phyloP scores from a whole-genome alignment of 2,113 vertebrate genomes.

The Cynocephalus volans region DNA sequence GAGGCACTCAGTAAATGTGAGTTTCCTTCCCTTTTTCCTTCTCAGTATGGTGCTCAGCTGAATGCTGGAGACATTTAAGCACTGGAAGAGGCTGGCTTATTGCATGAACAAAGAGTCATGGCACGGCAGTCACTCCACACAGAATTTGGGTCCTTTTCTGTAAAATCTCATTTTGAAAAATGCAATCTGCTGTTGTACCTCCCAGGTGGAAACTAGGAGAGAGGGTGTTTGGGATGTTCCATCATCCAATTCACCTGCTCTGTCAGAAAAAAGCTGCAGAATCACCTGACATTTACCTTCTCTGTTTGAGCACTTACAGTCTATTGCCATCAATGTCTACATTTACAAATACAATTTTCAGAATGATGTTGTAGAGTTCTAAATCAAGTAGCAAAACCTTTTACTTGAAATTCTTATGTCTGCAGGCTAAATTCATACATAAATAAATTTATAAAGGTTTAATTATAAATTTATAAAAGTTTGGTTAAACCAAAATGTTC shows the following conservation, averaged over 20 bases:
- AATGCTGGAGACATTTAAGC: not conserved
- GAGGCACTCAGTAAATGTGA: not conserved
- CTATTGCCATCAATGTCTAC: not conserved
- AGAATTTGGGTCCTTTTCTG: not conserved
- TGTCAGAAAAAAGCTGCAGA: not conserved
- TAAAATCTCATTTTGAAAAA: slow-evolving; percentile 33
- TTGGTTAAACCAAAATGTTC: slow-evolving; percentile 37
- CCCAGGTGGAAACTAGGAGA: not conserved
- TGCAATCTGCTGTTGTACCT: not conserved
- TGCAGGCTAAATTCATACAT: not conserved
- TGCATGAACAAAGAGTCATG: not conserved
- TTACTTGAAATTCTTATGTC: not conserved
- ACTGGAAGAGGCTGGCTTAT: not conserved
- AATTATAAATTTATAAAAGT: not conserved
- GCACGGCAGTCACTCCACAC: fast-evolving
- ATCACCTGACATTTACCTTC: not conserved
- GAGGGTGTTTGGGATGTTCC: not conserved
- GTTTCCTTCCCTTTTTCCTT: not conserved
- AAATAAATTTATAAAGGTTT: slow-evolving; percentile 1
- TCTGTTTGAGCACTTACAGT: not conserved
- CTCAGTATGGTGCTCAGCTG: not conserved
- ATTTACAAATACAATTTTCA: not conserved
- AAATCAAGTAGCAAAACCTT: slow-evolving; percentile 18
- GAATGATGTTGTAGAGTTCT: not conserved
- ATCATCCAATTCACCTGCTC: not conserved